Evolutionary conservation across 1,140 invertebrate species (phyloP).

Genomic region (Sweltsa coloradensis): DNA sequence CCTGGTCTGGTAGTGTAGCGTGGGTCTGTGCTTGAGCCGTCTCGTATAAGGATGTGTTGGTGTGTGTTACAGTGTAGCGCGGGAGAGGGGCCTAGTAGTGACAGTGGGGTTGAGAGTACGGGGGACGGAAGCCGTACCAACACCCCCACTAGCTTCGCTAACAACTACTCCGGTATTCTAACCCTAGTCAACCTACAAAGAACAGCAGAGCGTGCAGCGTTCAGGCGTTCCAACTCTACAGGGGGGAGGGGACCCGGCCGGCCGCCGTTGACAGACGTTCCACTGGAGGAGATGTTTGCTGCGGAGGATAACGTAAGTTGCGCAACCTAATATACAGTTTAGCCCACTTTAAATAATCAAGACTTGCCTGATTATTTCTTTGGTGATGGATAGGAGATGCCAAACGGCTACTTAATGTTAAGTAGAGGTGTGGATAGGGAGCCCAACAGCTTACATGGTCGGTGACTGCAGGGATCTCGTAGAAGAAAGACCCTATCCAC

Average conservation of each 20-base stretch:
- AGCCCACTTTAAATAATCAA: too few relatives aligned
- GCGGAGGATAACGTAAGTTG: slow-evolving; percentile 36
- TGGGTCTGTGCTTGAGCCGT: not conserved
- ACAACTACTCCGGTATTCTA: slow-evolving; percentile 25
- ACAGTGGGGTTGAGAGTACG: slow-evolving; percentile 13
- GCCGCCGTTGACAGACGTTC: slow-evolving; percentile 44
- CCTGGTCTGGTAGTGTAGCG: not conserved
- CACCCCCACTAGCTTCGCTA: slow-evolving; percentile 9
- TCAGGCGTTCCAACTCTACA: slow-evolving; percentile 22
- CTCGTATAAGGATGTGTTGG: not conserved
- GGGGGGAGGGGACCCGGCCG: slow-evolving; percentile 43
- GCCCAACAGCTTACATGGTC: too few relatives aligned
- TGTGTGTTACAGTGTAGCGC: not conserved
- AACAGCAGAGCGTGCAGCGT: slow-evolving; percentile 21
- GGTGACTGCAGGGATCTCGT: too few relatives aligned
- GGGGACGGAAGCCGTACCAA: slow-evolving; percentile 8
- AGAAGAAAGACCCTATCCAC: too few relatives aligned
- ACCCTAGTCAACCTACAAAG: slow-evolving; percentile 29
- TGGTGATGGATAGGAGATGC: too few relatives aligned
- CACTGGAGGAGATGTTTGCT: slow-evolving; percentile 40
- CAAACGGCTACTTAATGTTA: too few relatives aligned
- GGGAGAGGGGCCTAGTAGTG: slow-evolving; percentile 10
- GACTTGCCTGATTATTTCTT: too few relatives aligned
- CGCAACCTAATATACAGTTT: too few relatives aligned
- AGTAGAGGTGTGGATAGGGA: too few relatives aligned